These are phyloP conservation scores for Brachyptera putata DNA, from an alignment of 2,888 invertebrate species.

Conservation along the genomic window DNA sequence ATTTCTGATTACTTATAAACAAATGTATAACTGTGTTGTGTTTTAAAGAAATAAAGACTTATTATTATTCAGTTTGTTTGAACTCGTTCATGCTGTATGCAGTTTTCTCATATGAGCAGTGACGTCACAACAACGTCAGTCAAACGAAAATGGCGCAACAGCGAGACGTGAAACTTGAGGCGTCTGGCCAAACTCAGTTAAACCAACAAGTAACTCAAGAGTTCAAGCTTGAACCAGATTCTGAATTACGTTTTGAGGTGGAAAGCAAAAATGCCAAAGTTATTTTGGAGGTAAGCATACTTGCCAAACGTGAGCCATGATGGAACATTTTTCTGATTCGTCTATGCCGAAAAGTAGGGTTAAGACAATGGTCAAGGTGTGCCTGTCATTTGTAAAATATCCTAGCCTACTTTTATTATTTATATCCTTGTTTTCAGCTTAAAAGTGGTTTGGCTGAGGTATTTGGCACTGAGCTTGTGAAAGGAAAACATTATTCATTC, in stretches of 20 bases:
- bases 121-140: too few species aligned
- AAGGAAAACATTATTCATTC: conserved; percentile 88
- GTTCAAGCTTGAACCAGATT: conserved; percentile 79
- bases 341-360: background rate
- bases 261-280: conserved; percentile 83
- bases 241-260: conserved; percentile 92
- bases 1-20: too few species aligned
- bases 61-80: too few species aligned
- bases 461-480: conserved; percentile 93
- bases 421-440: conserved; percentile 53
- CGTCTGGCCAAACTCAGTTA: too few species aligned
- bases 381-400: background rate
- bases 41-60: too few species aligned
- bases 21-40: too few species aligned
- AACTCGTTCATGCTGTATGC: too few species aligned
- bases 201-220: conserved; percentile 50
- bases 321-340: background rate
- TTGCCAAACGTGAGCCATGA: background rate
- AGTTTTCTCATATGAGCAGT: too few species aligned
- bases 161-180: conserved; percentile 34
- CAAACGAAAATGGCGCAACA: background rate
- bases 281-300: conserved; percentile 60
- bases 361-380: conserved; percentile 13
- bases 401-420: conserved; percentile 6
- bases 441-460: conserved; percentile 90